phyloP scores from a whole-genome alignment of 2,797 vertebrate genomes.

The Typhlichthys eigenmanni region DNA sequence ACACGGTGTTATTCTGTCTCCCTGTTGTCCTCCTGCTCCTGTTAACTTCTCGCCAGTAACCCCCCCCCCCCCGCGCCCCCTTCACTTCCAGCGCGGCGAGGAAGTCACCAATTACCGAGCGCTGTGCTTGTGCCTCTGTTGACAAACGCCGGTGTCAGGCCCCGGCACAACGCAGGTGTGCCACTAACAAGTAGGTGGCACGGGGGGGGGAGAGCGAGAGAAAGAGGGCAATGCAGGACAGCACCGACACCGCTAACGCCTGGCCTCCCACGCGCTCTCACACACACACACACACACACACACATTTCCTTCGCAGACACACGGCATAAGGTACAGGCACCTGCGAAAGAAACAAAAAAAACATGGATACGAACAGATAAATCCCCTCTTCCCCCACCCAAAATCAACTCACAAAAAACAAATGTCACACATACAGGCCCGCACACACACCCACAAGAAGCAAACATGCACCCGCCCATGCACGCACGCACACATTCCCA shows the following conservation, averaged over 20 bases:
- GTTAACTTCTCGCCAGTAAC: constrained; percentile 20
- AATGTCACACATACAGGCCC: constrained; percentile 6
- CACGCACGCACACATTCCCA: constrained; percentile 16
- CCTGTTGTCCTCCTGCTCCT: constrained; percentile 50
- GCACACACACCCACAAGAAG: constrained; percentile 29
- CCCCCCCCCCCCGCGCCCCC: constrained; percentile 29
- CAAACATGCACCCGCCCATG: background rate
- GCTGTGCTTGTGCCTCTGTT: constrained; percentile 66
- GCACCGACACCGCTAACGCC: constrained; percentile 39
- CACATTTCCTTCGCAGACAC: constrained; percentile 27
- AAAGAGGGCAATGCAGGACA: constrained; percentile 55
- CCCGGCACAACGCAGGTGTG: constrained; percentile 54
- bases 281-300: background rate
- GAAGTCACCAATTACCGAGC: constrained; percentile 72
- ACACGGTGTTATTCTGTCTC: constrained; percentile 28
- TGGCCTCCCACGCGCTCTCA: constrained; percentile 54
- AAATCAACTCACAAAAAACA: constrained; percentile 9
- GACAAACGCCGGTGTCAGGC: constrained; percentile 70
- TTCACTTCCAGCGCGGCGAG: constrained; percentile 17
- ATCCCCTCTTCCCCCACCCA: constrained; percentile 16
- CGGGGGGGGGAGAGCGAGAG: constrained; percentile 34
- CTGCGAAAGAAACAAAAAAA: constrained; percentile 46
- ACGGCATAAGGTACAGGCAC: constrained; percentile 62
- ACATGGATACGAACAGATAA: constrained; percentile 49
- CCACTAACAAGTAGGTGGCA: constrained; percentile 77